A percentile compares a stretch with the other conserved stretches of the same genome.
Conservation (phyloP, 2,888 invertebrate species). For the Caenorhabditis imperialis region DNA sequence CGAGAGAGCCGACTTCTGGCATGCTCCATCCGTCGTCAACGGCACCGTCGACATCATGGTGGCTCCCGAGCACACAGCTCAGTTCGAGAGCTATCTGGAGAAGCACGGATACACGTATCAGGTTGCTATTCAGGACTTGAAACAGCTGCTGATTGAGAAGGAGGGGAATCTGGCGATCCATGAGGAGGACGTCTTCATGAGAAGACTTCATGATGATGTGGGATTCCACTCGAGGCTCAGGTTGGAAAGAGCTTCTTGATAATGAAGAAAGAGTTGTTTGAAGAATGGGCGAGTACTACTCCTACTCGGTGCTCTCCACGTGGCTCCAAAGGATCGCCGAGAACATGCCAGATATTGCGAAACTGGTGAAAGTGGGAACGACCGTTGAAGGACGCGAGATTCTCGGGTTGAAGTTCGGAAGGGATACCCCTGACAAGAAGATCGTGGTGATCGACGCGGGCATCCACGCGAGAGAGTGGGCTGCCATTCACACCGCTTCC, state of each 20-base stretch:
- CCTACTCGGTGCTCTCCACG: conserved; percentile 66
- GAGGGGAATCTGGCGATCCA: conserved; percentile 60
- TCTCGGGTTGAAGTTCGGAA: conserved; percentile 73
- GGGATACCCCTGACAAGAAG: conserved; percentile 68
- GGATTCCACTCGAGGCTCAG: conserved; percentile 54
- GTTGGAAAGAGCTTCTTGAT: conserved; percentile 12
- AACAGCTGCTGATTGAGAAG: conserved; percentile 71
- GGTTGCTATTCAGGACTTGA: conserved; percentile 69
- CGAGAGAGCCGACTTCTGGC: conserved; percentile 74
- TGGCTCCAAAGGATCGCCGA: conserved; percentile 71
- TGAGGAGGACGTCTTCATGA: conserved; percentile 21
- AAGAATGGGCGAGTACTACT: conserved; percentile 74
- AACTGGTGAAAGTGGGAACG: conserved; percentile 70
- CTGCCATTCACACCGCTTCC: conserved; percentile 73
- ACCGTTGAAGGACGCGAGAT: conserved; percentile 73
- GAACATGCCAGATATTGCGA: conserved; percentile 63
- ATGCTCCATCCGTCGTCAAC: conserved; percentile 69
- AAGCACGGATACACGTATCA: conserved; percentile 52
- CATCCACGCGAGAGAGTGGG: conserved; percentile 75
- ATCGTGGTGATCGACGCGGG: conserved; percentile 76
- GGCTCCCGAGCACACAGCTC: conserved; percentile 58
- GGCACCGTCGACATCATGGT: conserved; percentile 74
- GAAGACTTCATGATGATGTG: conserved; percentile 57
- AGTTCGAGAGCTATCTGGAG: conserved; percentile 58
- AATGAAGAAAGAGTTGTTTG: too few relatives aligned